Evolutionary conservation across 2,888 invertebrate species (phyloP).

Genomic region (Tupiocoris notatus): DNA sequence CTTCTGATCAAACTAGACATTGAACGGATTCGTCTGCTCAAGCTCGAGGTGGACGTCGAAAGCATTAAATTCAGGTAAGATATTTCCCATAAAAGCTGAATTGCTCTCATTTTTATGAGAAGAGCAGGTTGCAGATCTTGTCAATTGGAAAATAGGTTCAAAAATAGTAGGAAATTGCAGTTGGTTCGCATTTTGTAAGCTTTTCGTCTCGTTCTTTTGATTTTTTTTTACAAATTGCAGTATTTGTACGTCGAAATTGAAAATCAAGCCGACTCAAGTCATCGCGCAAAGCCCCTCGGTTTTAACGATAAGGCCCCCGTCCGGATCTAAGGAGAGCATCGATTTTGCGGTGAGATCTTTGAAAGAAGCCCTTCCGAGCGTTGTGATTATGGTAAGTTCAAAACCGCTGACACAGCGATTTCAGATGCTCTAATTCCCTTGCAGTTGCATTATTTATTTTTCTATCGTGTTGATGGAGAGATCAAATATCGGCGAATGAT

Average conservation of each 20-base stretch:
- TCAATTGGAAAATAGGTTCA: no score
- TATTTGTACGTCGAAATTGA: conserved; percentile 73
- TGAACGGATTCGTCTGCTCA: conserved; percentile 80
- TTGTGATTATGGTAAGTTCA: conserved; percentile 71
- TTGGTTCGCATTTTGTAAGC: neutral
- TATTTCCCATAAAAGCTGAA: neutral
- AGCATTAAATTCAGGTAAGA: conserved; percentile 71
- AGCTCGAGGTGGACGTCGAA: conserved; percentile 76
- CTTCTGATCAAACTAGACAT: conserved; percentile 84
- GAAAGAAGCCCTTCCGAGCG: conserved; percentile 71
- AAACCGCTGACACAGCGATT: no score
- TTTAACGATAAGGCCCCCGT: conserved; percentile 54
- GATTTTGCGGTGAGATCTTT: conserved; percentile 72
- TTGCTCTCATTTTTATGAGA: neutral
- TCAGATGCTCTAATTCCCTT: no score
- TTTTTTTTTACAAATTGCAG: conserved; percentile 54
- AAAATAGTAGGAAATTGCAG: neutral
- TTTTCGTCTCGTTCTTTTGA: neutral
- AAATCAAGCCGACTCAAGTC: conserved; percentile 65
- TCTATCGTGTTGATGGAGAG: no score
- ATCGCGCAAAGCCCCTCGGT: conserved; percentile 53
- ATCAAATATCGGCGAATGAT: neutral
- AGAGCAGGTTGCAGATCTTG: no score
- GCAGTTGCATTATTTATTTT: no score
- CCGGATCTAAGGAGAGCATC: conserved; percentile 53